Conservation (phyloP, 2,888 invertebrate genomes). For the Philonicus albiceps region DNA sequence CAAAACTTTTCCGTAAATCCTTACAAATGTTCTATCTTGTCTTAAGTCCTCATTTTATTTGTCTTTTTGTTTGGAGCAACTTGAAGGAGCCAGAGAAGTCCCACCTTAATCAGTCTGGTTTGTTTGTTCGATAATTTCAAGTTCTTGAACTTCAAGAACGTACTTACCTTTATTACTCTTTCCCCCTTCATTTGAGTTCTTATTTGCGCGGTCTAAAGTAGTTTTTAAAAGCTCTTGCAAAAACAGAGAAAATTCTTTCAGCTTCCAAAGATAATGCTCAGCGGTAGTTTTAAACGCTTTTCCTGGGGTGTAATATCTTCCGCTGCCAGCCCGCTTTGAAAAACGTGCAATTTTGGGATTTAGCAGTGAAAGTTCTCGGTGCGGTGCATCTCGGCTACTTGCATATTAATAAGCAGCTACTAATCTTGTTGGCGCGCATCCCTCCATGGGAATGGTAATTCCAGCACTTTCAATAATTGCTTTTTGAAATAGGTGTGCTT, state of each 20-base stretch:
- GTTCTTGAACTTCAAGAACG: slow-evolving; percentile 41
- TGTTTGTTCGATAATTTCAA: slow-evolving; percentile 45
- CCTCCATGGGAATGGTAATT: background rate
- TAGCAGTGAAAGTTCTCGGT: background rate
- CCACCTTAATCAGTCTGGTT: slow-evolving; percentile 40
- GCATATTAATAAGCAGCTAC: background rate
- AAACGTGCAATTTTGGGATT: background rate
- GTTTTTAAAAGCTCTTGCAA: slow-evolving; percentile 20
- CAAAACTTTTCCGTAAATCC: slow-evolving; percentile 37
- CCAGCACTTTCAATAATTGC: background rate
- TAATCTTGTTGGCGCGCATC: background rate
- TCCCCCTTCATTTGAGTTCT: slow-evolving; percentile 18
- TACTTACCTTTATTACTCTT: slow-evolving; percentile 37
- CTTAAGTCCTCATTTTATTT: slow-evolving; percentile 40
- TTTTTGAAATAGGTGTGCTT: background rate
- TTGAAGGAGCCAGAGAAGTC: slow-evolving; percentile 2
- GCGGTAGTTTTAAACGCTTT: background rate
- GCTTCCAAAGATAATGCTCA: background rate
- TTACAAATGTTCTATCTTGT: slow-evolving; percentile 43
- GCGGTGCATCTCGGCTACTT: background rate
- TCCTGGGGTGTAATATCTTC: background rate
- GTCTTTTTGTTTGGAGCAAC: slow-evolving; percentile 26
- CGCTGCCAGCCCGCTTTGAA: background rate
- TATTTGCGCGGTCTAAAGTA: slow-evolving; percentile 33
- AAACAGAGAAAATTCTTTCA: background rate